Base-by-base conservation (phyloP, 2,797 vertebrate species). In the Gila robusta region DNA sequence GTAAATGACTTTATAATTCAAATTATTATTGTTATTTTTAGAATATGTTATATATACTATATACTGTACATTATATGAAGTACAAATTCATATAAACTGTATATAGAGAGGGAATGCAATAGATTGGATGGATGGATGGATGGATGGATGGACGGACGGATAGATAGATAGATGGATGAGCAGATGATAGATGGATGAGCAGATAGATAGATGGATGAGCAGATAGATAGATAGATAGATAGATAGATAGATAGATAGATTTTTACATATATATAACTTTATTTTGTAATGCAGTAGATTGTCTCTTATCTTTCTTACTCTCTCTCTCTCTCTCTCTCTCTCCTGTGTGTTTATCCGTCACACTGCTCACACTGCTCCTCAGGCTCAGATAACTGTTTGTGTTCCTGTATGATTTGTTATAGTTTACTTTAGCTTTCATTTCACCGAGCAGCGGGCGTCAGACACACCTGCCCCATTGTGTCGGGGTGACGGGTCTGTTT, bases 371-470 rank as follows among this genome's bases (percentile, higher is more conserved):
- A 8, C 14, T 66, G 28, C 16, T 37, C 26, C 21, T 59, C 23
- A 52, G 10, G 49, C n/a, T 21, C 52, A 5, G 9, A 44, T 19
- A 52, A 56, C 86, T 41, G 76, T 70, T 59, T 85, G 83, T 59
- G 32, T 81, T 81, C 23, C 67, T 56, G 11, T 47, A 21, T 69
- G 39, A 84, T 84, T 82, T 56, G 64, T 74, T 82, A 14, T 47
- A 77, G 35, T 78, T 82, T 72, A 47, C 71, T 79, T 77, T 67
- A 41, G 72, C 39, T 82, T 77, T 77, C 2, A 54, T 70, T 86
- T 56, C 70, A 28, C n/a, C 1, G 39, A 59, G 35, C 23, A 17
- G n/a, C 35, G 2, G 78, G 32, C 32, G 6, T 59, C 37, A 69
- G 80, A 69, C 56, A 79, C 79, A 83, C 67, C 84, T 83, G 76